Base-by-base conservation (phyloP, 2,888 invertebrate species). In the Oxycera nigricornis region DNA sequence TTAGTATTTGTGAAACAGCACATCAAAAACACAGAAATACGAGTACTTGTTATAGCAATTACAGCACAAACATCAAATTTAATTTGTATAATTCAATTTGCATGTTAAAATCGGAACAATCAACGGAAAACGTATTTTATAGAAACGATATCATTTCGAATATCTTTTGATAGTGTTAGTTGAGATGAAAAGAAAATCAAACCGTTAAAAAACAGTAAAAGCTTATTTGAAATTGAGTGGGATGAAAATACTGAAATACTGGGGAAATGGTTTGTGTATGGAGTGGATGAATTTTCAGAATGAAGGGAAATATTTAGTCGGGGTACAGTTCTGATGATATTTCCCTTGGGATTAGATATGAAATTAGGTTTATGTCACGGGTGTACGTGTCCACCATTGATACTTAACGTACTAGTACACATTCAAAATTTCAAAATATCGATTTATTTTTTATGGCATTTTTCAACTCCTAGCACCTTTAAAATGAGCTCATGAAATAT, bases 341-440 rank as follows among this genome's bases (percentile, higher is more conserved):
- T 35, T 46, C 46, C 14, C 46, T 7, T 46, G 6, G 11, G 17
- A 46, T 46, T 14, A 46, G 35, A 41, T 31, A 70, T 70, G 31
- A 68, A 68, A 28, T 30, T 50, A 55, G 70, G 70, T 70, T 70
- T n/a, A 20, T 52, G 70, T 31, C 52, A 31, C 31, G 17, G 46
- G 17, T 46, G 46, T 6, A 35, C 35, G 35, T 35, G n/a, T 55
- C n/a, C 9, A 39, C 9, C 9, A 1, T 39, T 39, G 39, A 39
- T n/a, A 14, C n/a, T 39, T 14, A 39, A 39, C 39, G n/a, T 14
- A 39, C 39, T n/a, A n/a, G n/a, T 14, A 14, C n/a, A 39, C 11
- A 9, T 39, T 14, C 39, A 39, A 14, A n/a, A 39, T n/a, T n/a
- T n/a, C n/a, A n/a, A n/a, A n/a, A n/a, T n/a, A n/a, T n/a, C n/a